A percentile compares a stretch with the other conserved stretches of the same genome.
Conservation (phyloP, 2,113 vertebrate species). For the Stigmatopora nigra region DNA sequence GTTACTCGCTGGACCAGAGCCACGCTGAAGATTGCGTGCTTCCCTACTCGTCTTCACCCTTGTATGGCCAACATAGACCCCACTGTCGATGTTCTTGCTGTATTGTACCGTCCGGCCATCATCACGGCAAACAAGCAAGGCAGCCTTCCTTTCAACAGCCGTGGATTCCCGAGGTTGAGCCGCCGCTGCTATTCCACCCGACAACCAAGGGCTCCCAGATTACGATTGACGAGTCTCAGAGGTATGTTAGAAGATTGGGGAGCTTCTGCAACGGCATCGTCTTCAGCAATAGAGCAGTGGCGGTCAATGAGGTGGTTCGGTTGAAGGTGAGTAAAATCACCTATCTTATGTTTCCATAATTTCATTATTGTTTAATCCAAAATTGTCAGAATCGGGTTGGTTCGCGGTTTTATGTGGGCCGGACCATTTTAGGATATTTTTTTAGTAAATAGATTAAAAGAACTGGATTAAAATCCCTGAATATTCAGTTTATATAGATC, state of each 20-base stretch:
- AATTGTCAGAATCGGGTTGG: no score
- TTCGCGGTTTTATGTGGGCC: no score
- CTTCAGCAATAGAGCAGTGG: conserved; percentile 89
- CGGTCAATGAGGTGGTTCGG: conserved; percentile 90
- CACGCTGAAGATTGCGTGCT: conserved; percentile 75
- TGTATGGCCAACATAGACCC: conserved; percentile 86
- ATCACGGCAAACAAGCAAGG: neutral
- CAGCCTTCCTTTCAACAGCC: neutral
- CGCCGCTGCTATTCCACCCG: conserved; percentile 90
- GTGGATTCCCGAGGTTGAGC: conserved; percentile 60
- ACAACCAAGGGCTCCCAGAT: conserved; percentile 95
- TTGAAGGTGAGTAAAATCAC: conserved; percentile 72
- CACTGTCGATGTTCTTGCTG: conserved; percentile 64
- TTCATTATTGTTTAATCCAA: no score
- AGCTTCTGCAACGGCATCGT: conserved; percentile 98
- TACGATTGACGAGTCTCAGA: conserved; percentile 88
- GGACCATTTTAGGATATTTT: no score
- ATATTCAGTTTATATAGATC: no score
- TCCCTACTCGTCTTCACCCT: conserved; percentile 56
- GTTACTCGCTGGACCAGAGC: neutral
- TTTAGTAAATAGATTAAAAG: no score
- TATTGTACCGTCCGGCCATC: neutral
- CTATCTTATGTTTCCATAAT: neutral
- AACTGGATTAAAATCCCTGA: no score
- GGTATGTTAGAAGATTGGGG: conserved; percentile 86